Conservation (phyloP, 2,888 invertebrate genomes). For the Spatulosminthurus flaviceps region DNA sequence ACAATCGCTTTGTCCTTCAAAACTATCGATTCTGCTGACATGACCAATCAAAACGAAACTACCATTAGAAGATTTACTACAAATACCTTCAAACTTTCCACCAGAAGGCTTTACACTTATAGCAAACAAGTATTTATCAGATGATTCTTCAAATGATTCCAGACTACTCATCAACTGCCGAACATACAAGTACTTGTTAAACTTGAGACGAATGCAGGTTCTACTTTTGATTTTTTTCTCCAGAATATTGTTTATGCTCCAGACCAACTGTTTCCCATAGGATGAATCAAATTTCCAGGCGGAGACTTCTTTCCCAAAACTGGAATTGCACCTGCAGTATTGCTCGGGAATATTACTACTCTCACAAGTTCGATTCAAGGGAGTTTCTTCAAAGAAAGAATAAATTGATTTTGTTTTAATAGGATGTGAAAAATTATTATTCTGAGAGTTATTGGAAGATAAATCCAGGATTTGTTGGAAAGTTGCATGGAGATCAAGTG, state of each 20-base stretch:
- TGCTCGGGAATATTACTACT: slow-evolving; percentile 55
- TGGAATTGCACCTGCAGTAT: slow-evolving; percentile 62
- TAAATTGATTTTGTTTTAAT: too few species aligned
- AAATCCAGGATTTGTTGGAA: slow-evolving; percentile 55
- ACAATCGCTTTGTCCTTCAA: slow-evolving; percentile 60
- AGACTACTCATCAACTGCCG: slow-evolving; percentile 52
- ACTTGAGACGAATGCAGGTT: slow-evolving; percentile 49
- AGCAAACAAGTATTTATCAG: slow-evolving; percentile 46
- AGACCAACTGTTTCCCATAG: too few species aligned
- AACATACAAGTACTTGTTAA: slow-evolving; percentile 53
- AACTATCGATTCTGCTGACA: slow-evolving; percentile 59
- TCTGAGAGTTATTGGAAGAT: slow-evolving; percentile 16
- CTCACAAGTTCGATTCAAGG: slow-evolving; percentile 61
- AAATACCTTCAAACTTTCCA: slow-evolving; percentile 58
- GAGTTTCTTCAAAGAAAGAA: slow-evolving; percentile 60
- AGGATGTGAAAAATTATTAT: too few species aligned
- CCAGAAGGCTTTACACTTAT: slow-evolving; percentile 54
- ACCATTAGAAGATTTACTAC: slow-evolving; percentile 50
- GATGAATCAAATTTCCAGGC: too few species aligned
- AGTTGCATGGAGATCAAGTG: slow-evolving; percentile 80
- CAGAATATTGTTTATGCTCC: slow-evolving; percentile 50
- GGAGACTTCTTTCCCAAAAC: slow-evolving; percentile 56
- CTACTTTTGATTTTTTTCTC: slow-evolving; percentile 55
- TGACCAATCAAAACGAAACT: slow-evolving; percentile 53
- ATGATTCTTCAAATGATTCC: too few species aligned